Percentiles rank a stretch among this genome's conserved stretches.
Conservation (phyloP, 2,797 vertebrate species). For the Microchirus variegatus region DNA sequence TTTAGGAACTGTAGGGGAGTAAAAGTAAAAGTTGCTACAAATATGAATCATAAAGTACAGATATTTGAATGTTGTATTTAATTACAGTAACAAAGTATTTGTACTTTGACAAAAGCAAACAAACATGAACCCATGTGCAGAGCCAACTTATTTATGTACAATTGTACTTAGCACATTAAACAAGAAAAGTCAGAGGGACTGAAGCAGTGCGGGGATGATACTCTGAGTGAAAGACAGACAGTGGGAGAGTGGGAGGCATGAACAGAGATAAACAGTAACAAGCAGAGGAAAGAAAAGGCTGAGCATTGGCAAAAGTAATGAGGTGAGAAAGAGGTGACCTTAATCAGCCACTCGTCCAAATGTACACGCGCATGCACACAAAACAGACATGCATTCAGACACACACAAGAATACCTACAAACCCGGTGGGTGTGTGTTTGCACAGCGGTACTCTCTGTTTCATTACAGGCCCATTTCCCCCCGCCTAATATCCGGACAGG, state of each 20-base stretch:
- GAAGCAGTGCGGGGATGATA: conserved; percentile 7
- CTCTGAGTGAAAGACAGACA: conserved; percentile 19
- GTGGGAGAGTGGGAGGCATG: conserved; percentile 25
- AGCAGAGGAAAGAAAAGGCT: conserved; percentile 37
- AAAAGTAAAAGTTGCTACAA: too few relatives aligned
- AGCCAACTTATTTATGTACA: conserved; percentile 6
- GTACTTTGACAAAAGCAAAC: background rate
- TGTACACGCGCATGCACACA: background rate
- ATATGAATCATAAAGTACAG: too few relatives aligned
- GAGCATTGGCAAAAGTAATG: conserved; percentile 51
- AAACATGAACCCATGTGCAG: background rate
- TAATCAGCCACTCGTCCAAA: conserved; percentile 57
- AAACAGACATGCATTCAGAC: background rate
- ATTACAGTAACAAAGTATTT: too few relatives aligned
- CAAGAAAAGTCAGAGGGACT: background rate
- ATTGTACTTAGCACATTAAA: conserved; percentile 1
- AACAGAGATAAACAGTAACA: conserved; percentile 30
- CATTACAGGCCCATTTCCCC: conserved; percentile 70
- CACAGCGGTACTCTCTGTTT: conserved; percentile 64
- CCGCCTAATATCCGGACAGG: conserved; percentile 67
- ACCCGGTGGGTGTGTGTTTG: conserved; percentile 49
- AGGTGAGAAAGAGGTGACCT: conserved; percentile 63
- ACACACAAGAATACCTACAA: conserved; percentile 33
- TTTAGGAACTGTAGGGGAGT: too few relatives aligned
- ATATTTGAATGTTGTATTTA: too few relatives aligned